phyloP scores from a whole-genome alignment of 1,140 invertebrate genomes.

The Heliothis subflexa region DNA sequence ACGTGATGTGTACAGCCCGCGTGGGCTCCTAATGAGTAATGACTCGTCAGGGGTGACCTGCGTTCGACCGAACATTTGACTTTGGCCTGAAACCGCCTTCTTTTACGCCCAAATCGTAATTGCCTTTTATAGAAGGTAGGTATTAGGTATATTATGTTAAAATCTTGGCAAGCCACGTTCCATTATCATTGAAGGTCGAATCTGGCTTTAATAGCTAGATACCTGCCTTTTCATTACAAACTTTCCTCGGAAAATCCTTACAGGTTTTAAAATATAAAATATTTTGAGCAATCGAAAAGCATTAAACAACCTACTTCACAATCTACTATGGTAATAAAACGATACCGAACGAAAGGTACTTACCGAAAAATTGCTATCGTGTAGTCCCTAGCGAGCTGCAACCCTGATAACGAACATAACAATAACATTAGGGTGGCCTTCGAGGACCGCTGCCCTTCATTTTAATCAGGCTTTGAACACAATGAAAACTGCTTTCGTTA shows the following conservation, averaged over 20 bases:
- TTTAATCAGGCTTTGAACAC: conserved; percentile 34
- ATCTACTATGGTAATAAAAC: not conserved
- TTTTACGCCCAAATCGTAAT: conserved; percentile 20
- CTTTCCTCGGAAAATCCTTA: not conserved
- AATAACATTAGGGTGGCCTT: conserved; percentile 42
- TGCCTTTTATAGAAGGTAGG: conserved; percentile 8
- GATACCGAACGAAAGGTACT: not conserved
- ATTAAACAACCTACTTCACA: not conserved
- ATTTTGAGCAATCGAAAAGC: not conserved
- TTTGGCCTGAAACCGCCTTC: conserved; percentile 4
- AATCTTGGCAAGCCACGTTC: not conserved
- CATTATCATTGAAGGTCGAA: not conserved
- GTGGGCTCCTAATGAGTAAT: conserved; percentile 41
- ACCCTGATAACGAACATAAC: conserved; percentile 40
- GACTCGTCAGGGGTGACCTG: conserved; percentile 44
- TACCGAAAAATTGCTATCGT: conserved; percentile 27
- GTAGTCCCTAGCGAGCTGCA: conserved; percentile 25
- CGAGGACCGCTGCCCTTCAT: conserved; percentile 33
- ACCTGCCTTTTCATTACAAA: not conserved
- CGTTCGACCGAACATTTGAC: conserved; percentile 28
- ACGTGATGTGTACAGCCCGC: not conserved
- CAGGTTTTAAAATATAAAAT: not conserved
- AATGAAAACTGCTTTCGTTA: conserved; percentile 36
- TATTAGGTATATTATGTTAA: not conserved
- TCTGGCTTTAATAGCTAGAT: not conserved